Percentiles rank a stretch among this genome's conserved stretches.
These are phyloP conservation scores for Polydrusus pterygomalis DNA, from an alignment of 2,888 invertebrate species.

Conservation along the genomic window DNA sequence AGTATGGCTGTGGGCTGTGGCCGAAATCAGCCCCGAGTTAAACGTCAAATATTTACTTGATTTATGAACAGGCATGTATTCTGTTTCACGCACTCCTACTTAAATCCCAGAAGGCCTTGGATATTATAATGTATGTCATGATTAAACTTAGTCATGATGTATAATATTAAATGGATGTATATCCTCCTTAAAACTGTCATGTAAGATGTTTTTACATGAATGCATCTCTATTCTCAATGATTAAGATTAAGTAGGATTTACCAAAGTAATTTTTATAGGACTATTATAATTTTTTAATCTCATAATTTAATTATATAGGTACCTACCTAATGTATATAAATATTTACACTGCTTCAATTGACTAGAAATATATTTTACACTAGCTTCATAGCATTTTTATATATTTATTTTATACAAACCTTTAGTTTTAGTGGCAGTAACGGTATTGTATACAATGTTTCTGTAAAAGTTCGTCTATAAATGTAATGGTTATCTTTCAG, in stretches of 20 bases:
- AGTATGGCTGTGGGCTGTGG: no score
- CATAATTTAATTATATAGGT: no score
- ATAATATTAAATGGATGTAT: background rate
- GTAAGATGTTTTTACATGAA: slow-evolving; percentile 6
- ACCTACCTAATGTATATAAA: slow-evolving; percentile 52
- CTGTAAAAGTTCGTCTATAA: no score
- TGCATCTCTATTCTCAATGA: slow-evolving; percentile 38
- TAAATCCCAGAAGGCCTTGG: no score
- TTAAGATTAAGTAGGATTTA: slow-evolving; percentile 53
- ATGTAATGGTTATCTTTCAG: no score
- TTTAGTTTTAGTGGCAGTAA: background rate
- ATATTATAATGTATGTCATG: no score
- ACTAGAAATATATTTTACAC: slow-evolving; percentile 53
- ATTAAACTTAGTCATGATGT: no score
- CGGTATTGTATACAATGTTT: no score
- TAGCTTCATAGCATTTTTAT: slow-evolving; percentile 20
- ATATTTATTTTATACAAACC: background rate
- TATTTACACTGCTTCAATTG: slow-evolving; percentile 52
- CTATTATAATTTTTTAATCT: slow-evolving; percentile 54
- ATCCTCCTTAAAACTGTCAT: slow-evolving; percentile 30
- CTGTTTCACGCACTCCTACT: no score
- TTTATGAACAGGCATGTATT: no score
- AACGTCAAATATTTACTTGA: no score
- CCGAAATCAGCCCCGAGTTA: no score
- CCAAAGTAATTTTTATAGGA: slow-evolving; percentile 55